Conservation (phyloP, 2,888 invertebrate species). For the Ischnura elegans region DNA sequence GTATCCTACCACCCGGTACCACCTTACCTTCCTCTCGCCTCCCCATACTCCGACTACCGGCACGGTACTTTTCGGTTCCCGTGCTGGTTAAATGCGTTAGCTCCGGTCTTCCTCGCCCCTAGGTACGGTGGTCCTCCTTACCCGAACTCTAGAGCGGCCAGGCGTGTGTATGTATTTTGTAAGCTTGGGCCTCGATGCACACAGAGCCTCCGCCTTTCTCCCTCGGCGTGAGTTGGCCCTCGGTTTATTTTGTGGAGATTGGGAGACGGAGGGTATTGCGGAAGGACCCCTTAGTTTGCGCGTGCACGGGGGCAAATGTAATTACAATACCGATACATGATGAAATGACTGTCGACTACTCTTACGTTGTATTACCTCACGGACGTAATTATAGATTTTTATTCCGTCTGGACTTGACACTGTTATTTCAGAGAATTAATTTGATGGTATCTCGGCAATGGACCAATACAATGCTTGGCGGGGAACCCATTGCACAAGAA, state of each 20-base stretch:
- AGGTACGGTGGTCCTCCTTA: conserved; percentile 10
- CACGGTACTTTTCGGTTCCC: conserved; percentile 12
- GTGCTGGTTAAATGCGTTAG: conserved; percentile 50
- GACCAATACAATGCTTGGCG: too few relatives aligned
- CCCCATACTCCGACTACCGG: not conserved
- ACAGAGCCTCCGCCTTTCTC: not conserved
- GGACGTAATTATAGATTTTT: not conserved
- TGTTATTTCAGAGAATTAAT: too few relatives aligned
- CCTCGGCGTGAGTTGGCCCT: not conserved
- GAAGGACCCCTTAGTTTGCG: not conserved
- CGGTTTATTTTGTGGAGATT: not conserved
- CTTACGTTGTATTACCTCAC: not conserved
- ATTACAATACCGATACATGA: not conserved
- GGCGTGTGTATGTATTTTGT: not conserved
- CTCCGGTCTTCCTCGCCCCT: not conserved
- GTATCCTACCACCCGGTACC: not conserved
- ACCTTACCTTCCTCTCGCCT: not conserved
- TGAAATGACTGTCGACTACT: not conserved
- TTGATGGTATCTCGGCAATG: too few relatives aligned
- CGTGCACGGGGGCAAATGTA: not conserved
- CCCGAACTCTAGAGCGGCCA: not conserved
- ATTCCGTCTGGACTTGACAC: too few relatives aligned
- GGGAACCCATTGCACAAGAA: too few relatives aligned
- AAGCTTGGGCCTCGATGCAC: not conserved
- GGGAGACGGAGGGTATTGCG: not conserved